phyloP scores from a whole-genome alignment of 1,140 invertebrate genomes.

The Leptinotarsa defecta region DNA sequence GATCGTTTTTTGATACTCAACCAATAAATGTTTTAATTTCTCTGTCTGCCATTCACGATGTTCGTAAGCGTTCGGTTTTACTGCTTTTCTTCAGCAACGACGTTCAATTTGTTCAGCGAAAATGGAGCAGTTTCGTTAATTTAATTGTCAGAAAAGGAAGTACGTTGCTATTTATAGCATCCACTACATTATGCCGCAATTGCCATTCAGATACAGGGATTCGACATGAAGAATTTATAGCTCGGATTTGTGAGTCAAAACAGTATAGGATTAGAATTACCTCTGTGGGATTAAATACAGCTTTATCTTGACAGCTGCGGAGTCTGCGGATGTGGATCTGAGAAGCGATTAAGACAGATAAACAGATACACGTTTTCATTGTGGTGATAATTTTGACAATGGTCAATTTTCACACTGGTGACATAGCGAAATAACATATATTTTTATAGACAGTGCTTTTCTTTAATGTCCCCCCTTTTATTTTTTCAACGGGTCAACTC shows the following conservation, averaged over 20 bases:
- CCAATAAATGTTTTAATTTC: neutral
- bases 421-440: too few species aligned
- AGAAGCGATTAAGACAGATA: too few species aligned
- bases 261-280: neutral
- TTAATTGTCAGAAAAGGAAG: conserved; percentile 16
- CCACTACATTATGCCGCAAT: conserved; percentile 5
- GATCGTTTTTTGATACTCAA: neutral
- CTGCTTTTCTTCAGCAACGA: neutral
- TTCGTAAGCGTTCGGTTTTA: neutral
- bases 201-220: neutral
- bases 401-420: too few species aligned
- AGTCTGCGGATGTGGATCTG: too few species aligned
- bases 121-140: conserved; percentile 19
- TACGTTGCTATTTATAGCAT: neutral
- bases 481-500: too few species aligned
- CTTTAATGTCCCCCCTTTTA: too few species aligned
- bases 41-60: neutral
- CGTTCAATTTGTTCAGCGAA: conserved; percentile 12
- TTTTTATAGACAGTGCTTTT: too few species aligned
- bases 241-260: neutral
- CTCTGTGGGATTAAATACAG: too few species aligned
- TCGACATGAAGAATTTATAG: neutral
- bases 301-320: too few species aligned
- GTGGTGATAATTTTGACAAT: too few species aligned
- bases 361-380: too few species aligned